Evolutionary conservation across 2,888 invertebrate species (phyloP).

Genomic region (Crocallis elinguaria): DNA sequence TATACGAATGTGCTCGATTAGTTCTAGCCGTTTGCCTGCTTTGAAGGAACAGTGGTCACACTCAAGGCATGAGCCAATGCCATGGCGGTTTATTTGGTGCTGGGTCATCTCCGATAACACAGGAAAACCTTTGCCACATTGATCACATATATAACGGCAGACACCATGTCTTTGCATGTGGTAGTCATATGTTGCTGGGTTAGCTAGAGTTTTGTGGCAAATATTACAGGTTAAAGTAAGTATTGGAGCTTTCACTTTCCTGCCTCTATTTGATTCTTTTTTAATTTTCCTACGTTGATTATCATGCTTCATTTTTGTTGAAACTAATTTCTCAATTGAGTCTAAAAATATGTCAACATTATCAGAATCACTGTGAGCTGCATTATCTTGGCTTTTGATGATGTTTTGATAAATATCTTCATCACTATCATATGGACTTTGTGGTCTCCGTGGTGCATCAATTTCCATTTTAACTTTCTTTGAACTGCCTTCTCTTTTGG

Average conservation of each 20-base stretch:
- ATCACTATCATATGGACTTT: constrained; percentile 15
- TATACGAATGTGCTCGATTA: constrained; percentile 67
- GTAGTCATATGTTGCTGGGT: constrained; percentile 55
- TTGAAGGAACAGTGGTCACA: constrained; percentile 69
- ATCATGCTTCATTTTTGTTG: constrained; percentile 15
- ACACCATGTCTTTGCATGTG: constrained; percentile 72
- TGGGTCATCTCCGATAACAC: constrained; percentile 54
- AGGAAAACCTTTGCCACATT: constrained; percentile 70
- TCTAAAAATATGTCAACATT: constrained; percentile 26
- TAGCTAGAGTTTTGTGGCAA: constrained; percentile 63
- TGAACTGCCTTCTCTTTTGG: background rate
- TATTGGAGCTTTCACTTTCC: constrained; percentile 9
- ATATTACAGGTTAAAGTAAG: constrained; percentile 55
- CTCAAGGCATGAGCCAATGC: constrained; percentile 59
- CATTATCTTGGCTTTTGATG: constrained; percentile 1
- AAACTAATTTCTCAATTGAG: constrained; percentile 28
- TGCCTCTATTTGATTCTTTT: constrained; percentile 13
- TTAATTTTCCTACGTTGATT: constrained; percentile 5
- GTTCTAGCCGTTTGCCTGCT: constrained; percentile 58
- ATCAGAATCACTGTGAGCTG: constrained; percentile 8
- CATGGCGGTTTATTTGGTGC: constrained; percentile 65
- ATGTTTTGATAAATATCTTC: constrained; percentile 9
- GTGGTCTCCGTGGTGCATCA: background rate
- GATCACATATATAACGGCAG: constrained; percentile 69
- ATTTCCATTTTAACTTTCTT: background rate